Percentiles rank a stretch among this genome's conserved stretches.
phyloP scores from a whole-genome alignment of 2,113 vertebrate genomes.

The Platichthys stellatus region DNA sequence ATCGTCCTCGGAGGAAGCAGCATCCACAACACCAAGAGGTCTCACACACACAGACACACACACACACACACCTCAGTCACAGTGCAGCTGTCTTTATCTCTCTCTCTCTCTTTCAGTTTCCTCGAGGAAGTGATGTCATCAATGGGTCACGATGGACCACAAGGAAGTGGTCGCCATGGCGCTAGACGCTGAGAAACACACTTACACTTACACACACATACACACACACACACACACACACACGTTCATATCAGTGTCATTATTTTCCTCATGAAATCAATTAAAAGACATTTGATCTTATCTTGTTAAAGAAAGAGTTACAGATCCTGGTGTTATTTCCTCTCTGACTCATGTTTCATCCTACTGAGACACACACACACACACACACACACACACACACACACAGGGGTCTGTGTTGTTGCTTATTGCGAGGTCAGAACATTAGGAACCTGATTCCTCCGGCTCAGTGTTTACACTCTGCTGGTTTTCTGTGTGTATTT shows the following conservation, averaged over 20 bases:
- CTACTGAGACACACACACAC: no score
- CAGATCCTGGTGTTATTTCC: no score
- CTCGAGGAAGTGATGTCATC: slow-evolving; percentile 80
- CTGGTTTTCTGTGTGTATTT: background rate
- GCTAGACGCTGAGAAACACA: slow-evolving; percentile 71
- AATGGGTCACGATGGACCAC: slow-evolving; percentile 61
- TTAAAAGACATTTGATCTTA: no score
- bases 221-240: no score
- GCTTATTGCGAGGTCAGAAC: background rate
- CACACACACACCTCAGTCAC: background rate
- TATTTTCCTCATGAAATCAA: no score
- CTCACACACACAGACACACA: background rate
- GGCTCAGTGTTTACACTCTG: background rate
- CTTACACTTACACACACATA: no score
- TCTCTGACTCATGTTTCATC: no score
- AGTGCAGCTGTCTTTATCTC: background rate
- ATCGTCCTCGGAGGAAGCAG: slow-evolving; percentile 92
- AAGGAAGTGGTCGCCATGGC: slow-evolving; percentile 60
- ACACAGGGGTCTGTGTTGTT: no score
- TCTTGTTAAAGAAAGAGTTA: no score
- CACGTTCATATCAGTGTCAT: background rate
- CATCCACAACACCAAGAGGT: slow-evolving; percentile 95
- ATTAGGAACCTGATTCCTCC: background rate
- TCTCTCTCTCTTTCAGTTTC: slow-evolving; percentile 61
- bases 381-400: no score